These are phyloP conservation scores for Myotis daubentonii DNA, from an alignment of 2,797 vertebrate genomes.

Conservation along the genomic window DNA sequence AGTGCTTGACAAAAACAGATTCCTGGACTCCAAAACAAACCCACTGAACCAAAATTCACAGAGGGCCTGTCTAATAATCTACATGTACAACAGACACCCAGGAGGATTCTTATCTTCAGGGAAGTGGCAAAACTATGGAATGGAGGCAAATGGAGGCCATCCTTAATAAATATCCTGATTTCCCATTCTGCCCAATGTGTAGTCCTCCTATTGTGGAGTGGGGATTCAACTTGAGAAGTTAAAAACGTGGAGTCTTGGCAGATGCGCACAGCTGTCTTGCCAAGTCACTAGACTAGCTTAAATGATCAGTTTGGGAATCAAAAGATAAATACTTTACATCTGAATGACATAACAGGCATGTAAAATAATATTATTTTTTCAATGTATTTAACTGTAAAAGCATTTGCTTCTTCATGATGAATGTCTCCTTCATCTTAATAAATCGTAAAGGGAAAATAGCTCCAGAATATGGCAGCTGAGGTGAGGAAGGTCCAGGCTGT, in stretches of 20 bases:
- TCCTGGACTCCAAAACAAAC: background rate
- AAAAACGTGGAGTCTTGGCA: background rate
- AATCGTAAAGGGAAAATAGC: background rate
- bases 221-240: background rate
- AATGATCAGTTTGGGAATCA: slow-evolving; percentile 20
- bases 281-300: background rate
- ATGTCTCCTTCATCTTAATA: background rate
- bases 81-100: background rate
- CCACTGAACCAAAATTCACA: background rate
- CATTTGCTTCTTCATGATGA: background rate
- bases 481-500: background rate
- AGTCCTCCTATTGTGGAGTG: background rate
- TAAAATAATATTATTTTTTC: slow-evolving; percentile 2
- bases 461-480: background rate
- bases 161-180: fast-evolving
- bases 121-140: background rate
- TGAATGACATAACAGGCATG: slow-evolving; percentile 42
- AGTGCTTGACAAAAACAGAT: background rate
- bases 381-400: background rate
- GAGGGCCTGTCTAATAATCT: background rate
- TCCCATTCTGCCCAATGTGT: background rate
- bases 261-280: background rate
- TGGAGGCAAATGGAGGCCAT: background rate
- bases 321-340: slow-evolving; percentile 26
- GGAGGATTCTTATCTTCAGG: background rate